phyloP scores from a whole-genome alignment of 2,113 vertebrate species.

The Megaceryle torquata region DNA sequence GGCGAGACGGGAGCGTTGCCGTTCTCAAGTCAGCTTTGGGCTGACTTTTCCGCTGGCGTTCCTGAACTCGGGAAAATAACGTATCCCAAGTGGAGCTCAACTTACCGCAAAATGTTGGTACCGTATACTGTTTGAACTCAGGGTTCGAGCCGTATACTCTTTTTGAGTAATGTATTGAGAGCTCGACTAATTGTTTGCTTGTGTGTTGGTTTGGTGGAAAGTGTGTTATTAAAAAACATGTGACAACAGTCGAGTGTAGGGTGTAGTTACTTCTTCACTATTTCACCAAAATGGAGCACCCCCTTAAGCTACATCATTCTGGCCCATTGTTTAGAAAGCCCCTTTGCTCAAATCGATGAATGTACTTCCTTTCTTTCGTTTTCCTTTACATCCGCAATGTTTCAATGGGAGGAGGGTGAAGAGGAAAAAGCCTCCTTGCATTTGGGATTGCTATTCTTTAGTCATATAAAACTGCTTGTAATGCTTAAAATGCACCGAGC shows the following conservation, averaged over 20 bases:
- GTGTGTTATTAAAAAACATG: not conserved
- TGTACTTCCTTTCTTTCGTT: constrained; percentile 79
- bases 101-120: not conserved
- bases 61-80: not conserved
- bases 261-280: not conserved
- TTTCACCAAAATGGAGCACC: constrained; percentile 57
- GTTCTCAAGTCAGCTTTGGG: not conserved
- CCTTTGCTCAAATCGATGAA: constrained; percentile 62
- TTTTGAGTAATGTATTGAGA: too few relatives aligned
- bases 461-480: accelerated
- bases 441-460: not conserved
- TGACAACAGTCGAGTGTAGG: not conserved
- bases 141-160: accelerated
- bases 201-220: too few relatives aligned
- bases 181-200: too few relatives aligned
- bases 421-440: constrained; percentile 5
- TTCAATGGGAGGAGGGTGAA: constrained; percentile 48
- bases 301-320: constrained; percentile 49
- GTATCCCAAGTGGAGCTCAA: accelerated
- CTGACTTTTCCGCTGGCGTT: not conserved
- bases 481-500: not conserved
- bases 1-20: not conserved
- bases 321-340: constrained; percentile 69
- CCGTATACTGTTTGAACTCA: accelerated
- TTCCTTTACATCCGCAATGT: constrained; percentile 64